Evolutionary conservation across 1,140 invertebrate genomes (phyloP), one percentile per base, ranked within the genome.

Genomic region (Pentalonia nigronervosa): DNA sequence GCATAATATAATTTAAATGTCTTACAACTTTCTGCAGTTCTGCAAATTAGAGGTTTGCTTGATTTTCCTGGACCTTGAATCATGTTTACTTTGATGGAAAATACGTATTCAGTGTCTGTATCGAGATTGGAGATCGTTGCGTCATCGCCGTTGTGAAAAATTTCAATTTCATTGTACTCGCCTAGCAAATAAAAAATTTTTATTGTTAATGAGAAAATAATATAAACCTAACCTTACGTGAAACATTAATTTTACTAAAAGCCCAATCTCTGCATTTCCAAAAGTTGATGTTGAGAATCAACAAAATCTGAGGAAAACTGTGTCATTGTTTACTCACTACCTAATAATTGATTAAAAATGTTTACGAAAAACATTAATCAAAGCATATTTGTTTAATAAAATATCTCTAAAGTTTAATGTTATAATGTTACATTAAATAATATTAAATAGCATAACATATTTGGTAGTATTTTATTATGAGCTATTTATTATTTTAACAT

Each of bases 131-230:
- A 88, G n/a, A 90, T 93, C 2, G 86, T 93, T 11, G 81, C 91
- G 14, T 93, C 91, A n/a, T 93, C 91, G 3, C 91, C 91, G 25
- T 91, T 90, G 25, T 93, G 87, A 34, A 93, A 92, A 30, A 90
- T 53, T 93, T 94, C 92, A 45, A 83, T 90, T 89, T 93, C 60
- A 41, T 81, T 53, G 30, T 93, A 87, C 41, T 89, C 53, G n/a
- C 50, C 81, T 91, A 25, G 41, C 41, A 41, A 41, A 41, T 2
- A 41, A 41, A 41, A 20, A 93, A 88, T n/a, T 17, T n/a, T 25
- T 25, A n/a, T 76, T 76, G 60, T n/a, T n/a, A 76, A 76, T 76
- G 14, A 76, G 4, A 34, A 76, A 76, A 76, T 67, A 67, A 76
- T n/a, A 76, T 17, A n/a, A n/a, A 76, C 2, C 14, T n/a, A n/a